Base-by-base conservation (phyloP, 2,888 invertebrate genomes). In the Vesta saturnalis region DNA sequence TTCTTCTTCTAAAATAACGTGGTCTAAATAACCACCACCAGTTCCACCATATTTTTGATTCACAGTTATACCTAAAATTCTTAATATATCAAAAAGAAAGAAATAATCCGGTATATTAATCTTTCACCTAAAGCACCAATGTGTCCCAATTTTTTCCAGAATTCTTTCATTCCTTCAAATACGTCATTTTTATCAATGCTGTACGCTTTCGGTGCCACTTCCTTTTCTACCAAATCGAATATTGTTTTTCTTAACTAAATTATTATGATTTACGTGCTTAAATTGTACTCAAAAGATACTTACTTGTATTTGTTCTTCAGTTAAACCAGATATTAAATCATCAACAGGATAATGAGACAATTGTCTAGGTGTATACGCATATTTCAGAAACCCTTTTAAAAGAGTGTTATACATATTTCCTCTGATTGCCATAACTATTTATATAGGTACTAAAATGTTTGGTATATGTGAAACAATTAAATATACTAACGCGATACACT, bases 1-100 rank as follows among this genome's bases (percentile, higher is more conserved):
- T 86, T 99, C 99, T 83, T 99, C 99, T 92, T 95, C 91, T 21
- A 96, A 92, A 65, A 99, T 86, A 71, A 93, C 90, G 80, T 99
- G 98, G 79, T 98, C 97, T 46, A 95, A 86, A 82, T 97, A 99
- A 65, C 91, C 89, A 49, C 95, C 94, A 12, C 92, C 97, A 0
- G 95, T 92, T 0, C 99, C 99, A 1, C 99, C 99, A 88, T 93
- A 98, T 71, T 96, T 91, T 0, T 90, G 86, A 71, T 89, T 90
- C 15, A 90, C 97, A 5, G 99, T 99, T 67, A 99, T 94, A 30
- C 93, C 89, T 89, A 75, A 19, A 83, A 6, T 15, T 15, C 23
- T n/a, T 47, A 21, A 21, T 46, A 15, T 14, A 22, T 5, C 62
- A 58, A 23, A 58, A n/a, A 21, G 12, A 49, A 22, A 21, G 1